Evolutionary conservation across 2,113 vertebrate species (phyloP).

Genomic region (Callipepla squamata): DNA sequence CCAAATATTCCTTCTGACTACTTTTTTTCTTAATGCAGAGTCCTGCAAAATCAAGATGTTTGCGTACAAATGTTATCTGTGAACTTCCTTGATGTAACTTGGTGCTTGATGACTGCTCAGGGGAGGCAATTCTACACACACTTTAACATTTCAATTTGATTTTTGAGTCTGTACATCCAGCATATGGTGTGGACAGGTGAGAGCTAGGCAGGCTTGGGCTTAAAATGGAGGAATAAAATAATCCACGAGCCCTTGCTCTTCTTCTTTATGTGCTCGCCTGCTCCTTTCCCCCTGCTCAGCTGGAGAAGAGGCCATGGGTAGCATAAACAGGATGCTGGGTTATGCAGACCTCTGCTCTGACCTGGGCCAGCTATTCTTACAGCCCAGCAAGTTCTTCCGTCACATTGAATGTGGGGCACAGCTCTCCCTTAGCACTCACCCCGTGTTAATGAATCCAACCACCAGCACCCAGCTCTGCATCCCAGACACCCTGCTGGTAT

Average conservation of each 20-base stretch:
- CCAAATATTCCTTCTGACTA: rapidly evolving
- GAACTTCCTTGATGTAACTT: rapidly evolving
- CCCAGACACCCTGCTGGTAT: neutral
- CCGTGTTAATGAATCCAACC: neutral
- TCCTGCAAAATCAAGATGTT: neutral
- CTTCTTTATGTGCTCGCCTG: neutral
- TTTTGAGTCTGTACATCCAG: neutral
- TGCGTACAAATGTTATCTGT: rapidly evolving
- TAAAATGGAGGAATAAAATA: neutral
- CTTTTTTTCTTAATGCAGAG: neutral
- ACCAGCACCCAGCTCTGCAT: neutral
- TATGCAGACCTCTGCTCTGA: neutral
- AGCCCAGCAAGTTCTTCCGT: neutral
- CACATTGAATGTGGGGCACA: neutral
- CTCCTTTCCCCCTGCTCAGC: neutral
- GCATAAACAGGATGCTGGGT: neutral
- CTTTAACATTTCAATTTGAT: neutral
- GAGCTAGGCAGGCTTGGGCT: neutral
- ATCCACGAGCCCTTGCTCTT: neutral
- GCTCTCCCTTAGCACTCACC: neutral
- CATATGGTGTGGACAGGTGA: neutral
- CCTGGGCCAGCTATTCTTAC: neutral
- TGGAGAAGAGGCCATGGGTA: neutral
- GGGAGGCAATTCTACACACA: rapidly evolving
- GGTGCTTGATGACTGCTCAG: rapidly evolving